Conservation (phyloP, 2,888 invertebrate genomes). For the Eilema sororculum region DNA sequence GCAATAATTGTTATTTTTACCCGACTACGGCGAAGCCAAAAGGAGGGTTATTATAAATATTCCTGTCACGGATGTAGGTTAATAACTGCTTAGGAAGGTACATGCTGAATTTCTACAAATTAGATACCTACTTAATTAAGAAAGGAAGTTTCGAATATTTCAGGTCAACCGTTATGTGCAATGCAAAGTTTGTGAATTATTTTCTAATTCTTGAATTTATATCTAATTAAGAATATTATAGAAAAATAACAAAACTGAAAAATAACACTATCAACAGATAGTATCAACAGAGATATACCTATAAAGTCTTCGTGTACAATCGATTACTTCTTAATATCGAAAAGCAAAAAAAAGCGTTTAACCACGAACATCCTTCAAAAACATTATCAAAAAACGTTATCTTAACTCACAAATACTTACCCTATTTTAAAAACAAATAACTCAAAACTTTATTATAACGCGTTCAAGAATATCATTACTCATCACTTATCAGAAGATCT, state of each 20-base stretch:
- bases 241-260: not conserved
- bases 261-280: not conserved
- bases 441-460: conserved; percentile 45
- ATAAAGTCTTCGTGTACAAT: too few species aligned
- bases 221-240: not conserved
- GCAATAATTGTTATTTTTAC: conserved; percentile 33
- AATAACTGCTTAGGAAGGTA: conserved; percentile 2
- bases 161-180: not conserved
- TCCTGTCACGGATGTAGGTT: conserved; percentile 36
- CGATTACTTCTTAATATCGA: conserved; percentile 7
- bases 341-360: conserved; percentile 1
- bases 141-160: not conserved
- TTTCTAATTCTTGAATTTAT: not conserved
- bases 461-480: conserved; percentile 73
- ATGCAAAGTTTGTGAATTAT: not conserved
- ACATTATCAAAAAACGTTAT: conserved; percentile 19
- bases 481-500: conserved; percentile 73
- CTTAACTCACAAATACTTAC: conserved; percentile 19
- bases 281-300: too few species aligned
- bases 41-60: conserved; percentile 20
- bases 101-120: not conserved
- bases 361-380: conserved; percentile 6
- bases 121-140: not conserved
- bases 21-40: too few species aligned
- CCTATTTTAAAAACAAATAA: conserved; percentile 41